phyloP scores from a whole-genome alignment of 2,113 vertebrate genomes.

The Gallinago paraguaiae region DNA sequence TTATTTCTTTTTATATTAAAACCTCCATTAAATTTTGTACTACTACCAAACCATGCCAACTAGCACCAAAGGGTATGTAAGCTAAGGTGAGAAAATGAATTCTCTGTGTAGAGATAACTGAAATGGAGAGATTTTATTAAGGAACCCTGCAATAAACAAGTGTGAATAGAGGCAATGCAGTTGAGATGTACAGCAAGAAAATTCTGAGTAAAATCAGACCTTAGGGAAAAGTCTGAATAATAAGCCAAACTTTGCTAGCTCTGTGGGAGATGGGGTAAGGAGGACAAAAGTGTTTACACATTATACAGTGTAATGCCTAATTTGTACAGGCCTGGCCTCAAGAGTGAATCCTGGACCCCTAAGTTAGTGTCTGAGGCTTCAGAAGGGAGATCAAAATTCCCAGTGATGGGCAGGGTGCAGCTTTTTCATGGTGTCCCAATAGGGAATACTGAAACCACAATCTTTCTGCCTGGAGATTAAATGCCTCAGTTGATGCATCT shows the following conservation, averaged over 20 bases:
- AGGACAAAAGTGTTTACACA: background rate
- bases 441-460: background rate
- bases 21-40: background rate
- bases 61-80: background rate
- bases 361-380: background rate
- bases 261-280: background rate
- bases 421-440: rapidly evolving
- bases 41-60: background rate
- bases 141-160: background rate
- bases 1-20: background rate
- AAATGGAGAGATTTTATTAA: background rate
- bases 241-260: background rate
- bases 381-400: background rate
- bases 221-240: background rate
- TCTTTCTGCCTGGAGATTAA: background rate
- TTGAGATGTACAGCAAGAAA: background rate
- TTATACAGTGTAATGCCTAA: background rate
- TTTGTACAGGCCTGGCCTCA: background rate
- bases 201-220: background rate
- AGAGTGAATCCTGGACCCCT: background rate
- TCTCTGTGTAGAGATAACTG: background rate
- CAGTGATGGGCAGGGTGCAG: background rate
- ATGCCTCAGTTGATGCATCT: background rate
- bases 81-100: background rate
- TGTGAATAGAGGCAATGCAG: background rate